Evolutionary conservation across 2,797 vertebrate genomes (phyloP).

Genomic region (Tinamus major): DNA sequence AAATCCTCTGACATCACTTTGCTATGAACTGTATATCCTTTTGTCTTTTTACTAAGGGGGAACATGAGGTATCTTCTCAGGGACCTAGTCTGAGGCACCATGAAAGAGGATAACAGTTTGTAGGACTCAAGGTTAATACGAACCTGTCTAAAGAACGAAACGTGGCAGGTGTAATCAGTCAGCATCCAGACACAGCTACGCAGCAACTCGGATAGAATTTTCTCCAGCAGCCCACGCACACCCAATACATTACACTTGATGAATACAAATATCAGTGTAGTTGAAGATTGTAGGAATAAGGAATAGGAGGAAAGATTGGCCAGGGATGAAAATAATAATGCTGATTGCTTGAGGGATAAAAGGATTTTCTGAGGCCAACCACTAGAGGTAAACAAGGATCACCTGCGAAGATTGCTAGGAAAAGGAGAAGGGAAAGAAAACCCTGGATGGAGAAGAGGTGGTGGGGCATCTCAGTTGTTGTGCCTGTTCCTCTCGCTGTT

Average conservation of each 20-base stretch:
- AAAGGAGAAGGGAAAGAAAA: no score
- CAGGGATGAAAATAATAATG: no score
- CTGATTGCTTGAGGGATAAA: no score
- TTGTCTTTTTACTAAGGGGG: neutral
- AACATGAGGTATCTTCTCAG: neutral
- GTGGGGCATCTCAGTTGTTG: no score
- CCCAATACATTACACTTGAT: fast-evolving
- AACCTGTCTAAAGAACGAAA: neutral
- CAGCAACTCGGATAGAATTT: neutral
- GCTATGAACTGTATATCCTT: neutral
- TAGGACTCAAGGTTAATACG: neutral
- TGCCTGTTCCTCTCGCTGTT: no score
- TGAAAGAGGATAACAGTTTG: neutral
- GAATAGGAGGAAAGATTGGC: no score
- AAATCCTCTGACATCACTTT: neutral
- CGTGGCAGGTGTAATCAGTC: conserved; percentile 11
- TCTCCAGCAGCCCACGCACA: neutral
- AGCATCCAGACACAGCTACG: neutral
- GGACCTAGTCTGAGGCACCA: neutral
- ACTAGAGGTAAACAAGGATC: no score
- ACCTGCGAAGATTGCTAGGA: no score
- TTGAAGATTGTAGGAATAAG: neutral
- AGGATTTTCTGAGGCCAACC: no score
- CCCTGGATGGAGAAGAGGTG: no score
- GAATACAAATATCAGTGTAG: neutral